Conservation (phyloP, 2,797 vertebrate genomes). For the Trachops cirrhosus region DNA sequence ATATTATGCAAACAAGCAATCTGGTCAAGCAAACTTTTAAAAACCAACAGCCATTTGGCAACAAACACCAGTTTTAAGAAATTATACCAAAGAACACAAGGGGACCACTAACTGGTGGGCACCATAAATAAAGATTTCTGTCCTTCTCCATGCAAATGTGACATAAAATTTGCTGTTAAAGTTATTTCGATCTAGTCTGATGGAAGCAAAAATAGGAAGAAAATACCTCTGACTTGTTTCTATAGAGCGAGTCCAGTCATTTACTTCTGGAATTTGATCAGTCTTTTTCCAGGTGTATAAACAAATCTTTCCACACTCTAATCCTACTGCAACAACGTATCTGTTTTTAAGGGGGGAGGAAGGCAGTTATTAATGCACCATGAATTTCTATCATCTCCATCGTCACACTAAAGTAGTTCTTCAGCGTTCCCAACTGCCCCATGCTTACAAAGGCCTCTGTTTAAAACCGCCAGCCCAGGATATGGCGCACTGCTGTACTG, state of each 20-base stretch:
- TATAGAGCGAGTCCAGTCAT: slow-evolving; percentile 88
- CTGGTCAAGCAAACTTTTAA: neutral
- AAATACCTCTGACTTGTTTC: slow-evolving; percentile 87
- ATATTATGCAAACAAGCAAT: neutral
- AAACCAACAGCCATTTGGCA: neutral
- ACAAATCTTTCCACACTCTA: slow-evolving; percentile 91
- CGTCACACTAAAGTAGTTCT: neutral
- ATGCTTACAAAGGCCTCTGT: neutral
- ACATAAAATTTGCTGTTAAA: neutral
- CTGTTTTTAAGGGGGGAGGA: slow-evolving; percentile 77
- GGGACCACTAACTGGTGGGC: neutral
- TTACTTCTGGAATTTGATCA: slow-evolving; percentile 77
- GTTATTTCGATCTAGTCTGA: neutral
- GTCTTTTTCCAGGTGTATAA: slow-evolving; percentile 90
- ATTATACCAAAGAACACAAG: neutral
- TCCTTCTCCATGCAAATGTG: neutral
- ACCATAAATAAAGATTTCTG: neutral
- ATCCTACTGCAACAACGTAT: slow-evolving; percentile 92
- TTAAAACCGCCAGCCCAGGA: neutral
- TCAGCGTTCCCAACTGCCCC: neutral
- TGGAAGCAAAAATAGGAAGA: slow-evolving; percentile 8
- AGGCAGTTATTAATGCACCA: neutral
- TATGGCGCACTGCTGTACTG: neutral
- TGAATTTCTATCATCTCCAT: neutral
- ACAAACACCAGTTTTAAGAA: neutral